phyloP scores from a whole-genome alignment of 2,113 vertebrate genomes.

The Oreotrochilus melanogaster region DNA sequence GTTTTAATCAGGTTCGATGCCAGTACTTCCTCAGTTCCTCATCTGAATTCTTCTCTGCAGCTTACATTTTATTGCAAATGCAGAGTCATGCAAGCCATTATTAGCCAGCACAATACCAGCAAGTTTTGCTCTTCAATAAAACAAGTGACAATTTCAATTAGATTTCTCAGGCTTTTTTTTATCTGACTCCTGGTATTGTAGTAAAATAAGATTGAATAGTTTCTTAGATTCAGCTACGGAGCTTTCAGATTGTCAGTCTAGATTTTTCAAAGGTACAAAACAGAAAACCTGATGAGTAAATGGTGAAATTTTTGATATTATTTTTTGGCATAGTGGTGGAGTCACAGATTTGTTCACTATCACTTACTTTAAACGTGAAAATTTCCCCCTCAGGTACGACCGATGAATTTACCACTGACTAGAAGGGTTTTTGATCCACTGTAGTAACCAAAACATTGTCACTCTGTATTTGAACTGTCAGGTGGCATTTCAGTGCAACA shows the following conservation, averaged over 20 bases:
- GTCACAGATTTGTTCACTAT: neutral
- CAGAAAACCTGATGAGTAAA: neutral
- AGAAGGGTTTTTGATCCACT: neutral
- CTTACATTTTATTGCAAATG: neutral
- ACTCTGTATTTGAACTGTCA: neutral
- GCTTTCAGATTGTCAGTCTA: neutral
- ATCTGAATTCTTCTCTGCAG: neutral
- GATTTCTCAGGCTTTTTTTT: neutral
- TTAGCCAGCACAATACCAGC: neutral
- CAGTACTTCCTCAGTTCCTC: neutral
- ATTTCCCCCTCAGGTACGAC: neutral
- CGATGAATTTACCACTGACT: neutral
- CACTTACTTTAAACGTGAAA: neutral
- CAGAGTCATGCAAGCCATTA: neutral
- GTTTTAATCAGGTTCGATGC: neutral
- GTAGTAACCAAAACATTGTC: neutral
- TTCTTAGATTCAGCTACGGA: neutral
- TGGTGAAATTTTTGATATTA: neutral
- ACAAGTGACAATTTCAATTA: neutral
- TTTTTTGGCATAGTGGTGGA: neutral
- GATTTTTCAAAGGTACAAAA: slow-evolving; percentile 15
- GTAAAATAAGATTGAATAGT: neutral
- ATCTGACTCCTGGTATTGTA: neutral
- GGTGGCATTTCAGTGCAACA: neutral
- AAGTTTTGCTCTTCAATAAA: slow-evolving; percentile 27